These are phyloP conservation scores for Ia io DNA, from an alignment of 2,113 vertebrate species.

Conservation along the genomic window DNA sequence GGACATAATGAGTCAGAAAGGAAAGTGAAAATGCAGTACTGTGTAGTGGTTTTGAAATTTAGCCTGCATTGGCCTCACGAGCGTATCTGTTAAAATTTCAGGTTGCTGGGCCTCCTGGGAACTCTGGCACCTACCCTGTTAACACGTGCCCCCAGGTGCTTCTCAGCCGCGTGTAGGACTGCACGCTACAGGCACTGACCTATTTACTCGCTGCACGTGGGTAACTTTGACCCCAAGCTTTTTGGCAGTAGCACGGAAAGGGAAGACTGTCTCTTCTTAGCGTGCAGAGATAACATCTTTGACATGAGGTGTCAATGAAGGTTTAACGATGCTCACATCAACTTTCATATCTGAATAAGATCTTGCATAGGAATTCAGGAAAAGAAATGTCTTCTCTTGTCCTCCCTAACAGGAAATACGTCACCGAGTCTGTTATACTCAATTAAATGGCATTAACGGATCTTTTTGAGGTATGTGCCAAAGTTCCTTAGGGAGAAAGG, in stretches of 20 bases:
- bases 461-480: neutral
- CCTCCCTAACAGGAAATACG: neutral
- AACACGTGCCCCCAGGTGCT: neutral
- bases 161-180: accelerated
- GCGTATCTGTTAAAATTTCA: neutral
- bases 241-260: neutral
- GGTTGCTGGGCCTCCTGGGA: neutral
- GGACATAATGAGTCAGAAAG: neutral
- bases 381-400: neutral
- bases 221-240: neutral
- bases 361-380: neutral
- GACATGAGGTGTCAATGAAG: neutral
- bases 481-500: neutral
- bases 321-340: neutral
- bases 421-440: neutral
- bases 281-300: neutral
- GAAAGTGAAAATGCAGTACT: neutral
- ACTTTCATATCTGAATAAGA: neutral
- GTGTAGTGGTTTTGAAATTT: neutral
- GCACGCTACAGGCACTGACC: neutral
- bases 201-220: neutral
- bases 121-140: neutral
- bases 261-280: neutral
- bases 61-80: neutral
- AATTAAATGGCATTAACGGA: neutral